Base-by-base conservation (phyloP, 2,888 invertebrate species). In the Deroplatys truncata region DNA sequence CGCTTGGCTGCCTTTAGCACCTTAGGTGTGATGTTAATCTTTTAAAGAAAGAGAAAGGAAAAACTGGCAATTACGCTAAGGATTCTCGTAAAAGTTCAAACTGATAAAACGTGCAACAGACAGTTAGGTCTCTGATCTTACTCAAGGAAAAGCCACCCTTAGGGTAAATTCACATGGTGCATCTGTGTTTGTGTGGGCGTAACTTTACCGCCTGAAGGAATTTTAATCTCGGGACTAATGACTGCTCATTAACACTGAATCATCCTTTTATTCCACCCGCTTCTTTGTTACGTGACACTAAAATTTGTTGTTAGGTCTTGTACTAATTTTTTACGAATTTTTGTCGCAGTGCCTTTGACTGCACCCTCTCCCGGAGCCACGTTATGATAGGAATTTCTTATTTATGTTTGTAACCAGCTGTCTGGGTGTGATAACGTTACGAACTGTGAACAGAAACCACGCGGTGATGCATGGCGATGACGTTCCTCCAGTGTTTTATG, bases 321-420 rank as follows among this genome's bases (percentile, higher is more conserved):
- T n/a, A 28, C 28, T 49, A 28, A 15, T 85, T 28, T 49, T 85
- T 85, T 49, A 28, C 16, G n/a, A 1, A 49, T 20, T 72, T 72
- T 49, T 84, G 84, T 85, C 35, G 35, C 56, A 28, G 20, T 20
- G 56, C 20, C 56, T 72, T 72, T 72, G 56, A 72, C 56, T 72
- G 35, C 28, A 49, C 56, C 56, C 16, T 85, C 28, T 43, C 35
- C 43, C 28, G 10, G 10, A 28, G 43, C 72, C 13, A 20, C 29
- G 82, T 28, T 56, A 82, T 28, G 82, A 82, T 82, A 86, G 86
- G 82, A 0, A 13, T 7, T 56, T 28, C 29, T 56, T 29, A 86
- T 86, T 86, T 86, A 86, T 86, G 82, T 86, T 10, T 29, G 82
- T 31, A 72, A 72, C 28, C 86, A 86, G 86, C 86, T 86, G 86